Conservation (phyloP, 2,888 invertebrate species). For the Cosmia pyralina region DNA sequence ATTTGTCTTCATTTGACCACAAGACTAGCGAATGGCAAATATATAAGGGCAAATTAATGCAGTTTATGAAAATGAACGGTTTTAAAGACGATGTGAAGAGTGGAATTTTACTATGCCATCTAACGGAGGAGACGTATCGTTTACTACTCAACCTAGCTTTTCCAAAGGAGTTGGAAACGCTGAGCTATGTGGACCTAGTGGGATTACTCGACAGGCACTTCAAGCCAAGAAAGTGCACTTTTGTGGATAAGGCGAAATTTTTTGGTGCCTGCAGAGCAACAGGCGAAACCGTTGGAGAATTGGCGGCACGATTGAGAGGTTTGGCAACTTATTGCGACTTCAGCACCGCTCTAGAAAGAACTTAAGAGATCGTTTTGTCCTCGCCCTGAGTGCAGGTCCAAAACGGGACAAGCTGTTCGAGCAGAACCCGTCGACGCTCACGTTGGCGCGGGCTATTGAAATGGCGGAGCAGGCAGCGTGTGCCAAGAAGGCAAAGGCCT, state of each 20-base stretch:
- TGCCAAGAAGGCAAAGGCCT: no score
- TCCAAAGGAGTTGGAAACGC: constrained; percentile 5
- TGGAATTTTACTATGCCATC: constrained; percentile 3
- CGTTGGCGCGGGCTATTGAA: background rate
- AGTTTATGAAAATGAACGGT: background rate
- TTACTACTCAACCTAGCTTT: constrained; percentile 8
- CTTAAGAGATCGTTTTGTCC: constrained; percentile 5
- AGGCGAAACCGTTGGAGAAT: background rate
- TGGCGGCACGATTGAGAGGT: background rate
- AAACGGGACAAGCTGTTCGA: constrained; percentile 9
- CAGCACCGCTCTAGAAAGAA: constrained; percentile 1
- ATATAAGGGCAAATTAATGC: background rate
- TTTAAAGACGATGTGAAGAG: background rate
- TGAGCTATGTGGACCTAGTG: background rate
- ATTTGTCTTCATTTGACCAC: background rate
- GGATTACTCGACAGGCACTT: constrained; percentile 1
- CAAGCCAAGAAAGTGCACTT: background rate
- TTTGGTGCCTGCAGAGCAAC: background rate
- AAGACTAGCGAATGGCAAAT: constrained; percentile 1
- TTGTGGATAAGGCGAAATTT: background rate
- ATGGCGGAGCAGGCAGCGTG: background rate
- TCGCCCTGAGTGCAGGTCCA: constrained; percentile 8
- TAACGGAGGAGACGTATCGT: constrained; percentile 10
- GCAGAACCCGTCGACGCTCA: background rate
- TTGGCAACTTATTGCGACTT: background rate